phyloP scores from a whole-genome alignment of 2,888 invertebrate species.

The Tenthredo amoena region DNA sequence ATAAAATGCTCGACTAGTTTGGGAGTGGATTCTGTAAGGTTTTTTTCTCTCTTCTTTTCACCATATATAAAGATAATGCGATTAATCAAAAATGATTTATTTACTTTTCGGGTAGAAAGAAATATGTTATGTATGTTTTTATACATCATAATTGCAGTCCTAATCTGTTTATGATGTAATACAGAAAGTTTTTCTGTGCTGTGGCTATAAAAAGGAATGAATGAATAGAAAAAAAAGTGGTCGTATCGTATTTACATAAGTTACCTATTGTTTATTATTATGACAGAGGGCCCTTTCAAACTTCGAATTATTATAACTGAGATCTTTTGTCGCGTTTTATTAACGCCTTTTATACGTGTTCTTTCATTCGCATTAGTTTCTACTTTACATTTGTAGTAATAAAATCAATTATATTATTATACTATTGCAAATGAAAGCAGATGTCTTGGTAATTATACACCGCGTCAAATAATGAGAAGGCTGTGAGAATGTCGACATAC shows the following conservation, averaged over 20 bases:
- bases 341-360: neutral
- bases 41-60: neutral
- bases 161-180: slow-evolving; percentile 31
- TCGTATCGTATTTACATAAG: neutral
- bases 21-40: neutral
- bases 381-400: neutral
- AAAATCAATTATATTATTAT: neutral
- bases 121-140: neutral
- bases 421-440: too few species aligned
- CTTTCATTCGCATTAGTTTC: neutral
- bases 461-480: slow-evolving; percentile 26
- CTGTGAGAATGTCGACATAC: neutral
- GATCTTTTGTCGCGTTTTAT: neutral
- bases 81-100: neutral
- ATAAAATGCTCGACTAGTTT: neutral
- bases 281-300: slow-evolving; percentile 10
- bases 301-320: neutral
- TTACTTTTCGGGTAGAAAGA: neutral
- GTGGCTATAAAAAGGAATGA: neutral
- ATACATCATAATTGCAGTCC: neutral
- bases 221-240: neutral
- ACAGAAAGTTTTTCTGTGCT: neutral
- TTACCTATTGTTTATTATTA: slow-evolving; percentile 14
- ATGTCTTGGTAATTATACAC: neutral
- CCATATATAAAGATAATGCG: neutral